phyloP scores from a whole-genome alignment of 1,140 invertebrate genomes.

The Brachionus rotundiformis region DNA sequence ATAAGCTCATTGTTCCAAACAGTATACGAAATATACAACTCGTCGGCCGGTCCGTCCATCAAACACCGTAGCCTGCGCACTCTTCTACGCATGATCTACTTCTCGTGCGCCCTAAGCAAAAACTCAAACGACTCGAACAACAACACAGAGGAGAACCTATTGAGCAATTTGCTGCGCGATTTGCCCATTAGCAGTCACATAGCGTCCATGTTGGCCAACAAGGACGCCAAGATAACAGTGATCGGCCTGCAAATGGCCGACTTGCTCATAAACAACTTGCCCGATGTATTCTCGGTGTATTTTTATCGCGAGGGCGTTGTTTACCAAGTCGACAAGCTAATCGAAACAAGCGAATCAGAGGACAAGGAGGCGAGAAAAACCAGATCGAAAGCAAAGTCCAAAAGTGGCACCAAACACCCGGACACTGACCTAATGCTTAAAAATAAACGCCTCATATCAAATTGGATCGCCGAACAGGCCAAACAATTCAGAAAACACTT shows the following conservation, averaged over 20 bases:
- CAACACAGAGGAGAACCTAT: slow-evolving; percentile 13
- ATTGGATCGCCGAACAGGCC: slow-evolving; percentile 33
- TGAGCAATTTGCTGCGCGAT: neutral
- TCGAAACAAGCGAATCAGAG: neutral
- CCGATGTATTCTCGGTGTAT: slow-evolving; percentile 88
- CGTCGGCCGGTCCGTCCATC: slow-evolving; percentile 92
- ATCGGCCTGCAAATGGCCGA: slow-evolving; percentile 94
- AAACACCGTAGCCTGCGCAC: slow-evolving; percentile 91
- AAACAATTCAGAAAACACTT: neutral
- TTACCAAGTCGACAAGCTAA: slow-evolving; percentile 39
- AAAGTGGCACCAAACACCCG: neutral
- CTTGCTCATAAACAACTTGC: slow-evolving; percentile 90
- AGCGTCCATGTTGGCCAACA: slow-evolving; percentile 93
- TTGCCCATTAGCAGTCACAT: slow-evolving; percentile 74
- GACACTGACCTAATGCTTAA: neutral
- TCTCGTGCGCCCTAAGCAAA: slow-evolving; percentile 67
- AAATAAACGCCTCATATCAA: neutral
- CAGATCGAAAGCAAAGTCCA: neutral
- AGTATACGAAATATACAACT: slow-evolving; percentile 93
- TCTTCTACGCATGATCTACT: slow-evolving; percentile 91
- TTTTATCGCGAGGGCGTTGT: slow-evolving; percentile 80
- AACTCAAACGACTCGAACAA: slow-evolving; percentile 14
- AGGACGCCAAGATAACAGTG: slow-evolving; percentile 90
- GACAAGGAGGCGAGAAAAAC: neutral
- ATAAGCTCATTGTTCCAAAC: slow-evolving; percentile 82